A percentile compares a stretch with the other conserved stretches of the same genome.
These are phyloP conservation scores for Plemyria rubiginata DNA, from an alignment of 2,888 invertebrate genomes.

Conservation along the genomic window DNA sequence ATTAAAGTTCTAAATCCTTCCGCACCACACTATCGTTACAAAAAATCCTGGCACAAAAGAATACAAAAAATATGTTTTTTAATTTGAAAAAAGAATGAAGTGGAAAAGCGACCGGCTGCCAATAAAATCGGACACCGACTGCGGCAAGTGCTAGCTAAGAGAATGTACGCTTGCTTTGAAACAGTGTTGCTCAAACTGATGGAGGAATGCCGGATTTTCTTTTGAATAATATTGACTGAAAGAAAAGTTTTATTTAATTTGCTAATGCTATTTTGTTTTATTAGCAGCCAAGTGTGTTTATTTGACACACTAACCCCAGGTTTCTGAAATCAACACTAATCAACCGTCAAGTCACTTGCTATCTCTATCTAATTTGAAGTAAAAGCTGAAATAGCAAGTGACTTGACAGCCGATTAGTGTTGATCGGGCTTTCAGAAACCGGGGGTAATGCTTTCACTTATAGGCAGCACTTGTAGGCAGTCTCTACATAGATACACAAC, in stretches of 20 bases:
- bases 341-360: no score
- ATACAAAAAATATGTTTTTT: slow-evolving; percentile 1
- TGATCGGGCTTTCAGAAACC: no score
- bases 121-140: slow-evolving; percentile 57
- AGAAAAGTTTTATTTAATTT: slow-evolving; percentile 41
- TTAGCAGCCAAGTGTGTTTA: background rate
- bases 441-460: no score
- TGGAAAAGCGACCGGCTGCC: slow-evolving; percentile 55
- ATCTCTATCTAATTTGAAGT: no score
- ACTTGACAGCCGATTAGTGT: no score
- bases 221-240: slow-evolving; percentile 32
- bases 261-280: slow-evolving; percentile 18
- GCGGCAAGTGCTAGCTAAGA: slow-evolving; percentile 50
- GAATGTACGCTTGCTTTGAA: slow-evolving; percentile 60
- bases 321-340: no score
- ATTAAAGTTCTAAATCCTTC: slow-evolving; percentile 55
- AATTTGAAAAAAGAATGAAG: slow-evolving; percentile 7
- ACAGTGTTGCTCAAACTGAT: slow-evolving; percentile 64
- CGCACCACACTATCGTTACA: slow-evolving; percentile 22
- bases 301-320: background rate
- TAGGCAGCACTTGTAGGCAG: background rate
- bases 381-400: no score
- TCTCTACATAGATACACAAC: no score
- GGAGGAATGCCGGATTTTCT: slow-evolving; percentile 38
- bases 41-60: slow-evolving; percentile 19